phyloP scores from a whole-genome alignment of 1,140 invertebrate genomes.

The Trichonephila clavipes region DNA sequence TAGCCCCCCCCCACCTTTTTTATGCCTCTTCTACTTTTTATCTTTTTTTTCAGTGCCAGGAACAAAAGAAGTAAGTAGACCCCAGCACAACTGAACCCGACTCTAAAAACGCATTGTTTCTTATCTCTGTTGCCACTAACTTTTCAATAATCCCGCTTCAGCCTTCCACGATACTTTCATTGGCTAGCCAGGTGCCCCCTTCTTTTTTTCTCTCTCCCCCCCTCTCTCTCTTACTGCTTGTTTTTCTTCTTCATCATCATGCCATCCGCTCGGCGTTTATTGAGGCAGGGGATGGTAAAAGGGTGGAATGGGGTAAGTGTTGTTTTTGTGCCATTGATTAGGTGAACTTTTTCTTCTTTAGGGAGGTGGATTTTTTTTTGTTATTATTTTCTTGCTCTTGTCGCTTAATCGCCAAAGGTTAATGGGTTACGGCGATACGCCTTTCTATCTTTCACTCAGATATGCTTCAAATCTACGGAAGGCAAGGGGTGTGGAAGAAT shows the following conservation, averaged over 20 bases:
- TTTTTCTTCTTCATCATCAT: slow-evolving; percentile 59
- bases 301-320: slow-evolving; percentile 62
- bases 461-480: background rate
- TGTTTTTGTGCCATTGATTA: slow-evolving; percentile 77
- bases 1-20: background rate
- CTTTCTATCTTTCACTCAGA: background rate
- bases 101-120: slow-evolving; percentile 72
- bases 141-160: slow-evolving; percentile 76
- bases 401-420: slow-evolving; percentile 76
- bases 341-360: slow-evolving; percentile 65
- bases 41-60: background rate
- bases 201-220: background rate
- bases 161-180: slow-evolving; percentile 40
- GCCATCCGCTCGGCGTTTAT: slow-evolving; percentile 71
- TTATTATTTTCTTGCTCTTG: slow-evolving; percentile 73
- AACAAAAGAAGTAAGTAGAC: slow-evolving; percentile 65
- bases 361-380: slow-evolving; percentile 57
- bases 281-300: slow-evolving; percentile 49
- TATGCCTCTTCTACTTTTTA: background rate
- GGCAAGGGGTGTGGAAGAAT: too few species aligned
- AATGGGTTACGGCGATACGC: slow-evolving; percentile 69
- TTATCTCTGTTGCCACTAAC: slow-evolving; percentile 74
- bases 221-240: background rate
- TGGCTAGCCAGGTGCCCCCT: slow-evolving; percentile 40
- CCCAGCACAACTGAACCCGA: slow-evolving; percentile 23